phyloP scores from a whole-genome alignment of 2,888 invertebrate genomes.

The Hemaris fuciformis region DNA sequence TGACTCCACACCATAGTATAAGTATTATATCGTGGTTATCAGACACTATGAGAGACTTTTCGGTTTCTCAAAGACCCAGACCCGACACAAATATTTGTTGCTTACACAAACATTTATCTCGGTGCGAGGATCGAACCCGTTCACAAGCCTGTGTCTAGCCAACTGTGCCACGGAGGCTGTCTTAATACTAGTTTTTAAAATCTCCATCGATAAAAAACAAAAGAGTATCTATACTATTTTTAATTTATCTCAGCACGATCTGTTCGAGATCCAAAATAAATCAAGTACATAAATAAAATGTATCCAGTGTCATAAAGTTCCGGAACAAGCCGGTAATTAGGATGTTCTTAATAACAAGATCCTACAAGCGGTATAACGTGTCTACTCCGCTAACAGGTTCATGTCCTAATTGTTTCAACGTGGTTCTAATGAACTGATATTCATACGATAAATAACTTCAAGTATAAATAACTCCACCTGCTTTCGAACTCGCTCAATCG shows the following conservation, averaged over 20 bases:
- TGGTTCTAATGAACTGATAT: slow-evolving; percentile 43
- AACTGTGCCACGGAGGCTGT: too few species aligned
- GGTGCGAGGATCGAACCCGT: too few species aligned
- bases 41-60: too few species aligned
- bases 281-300: neutral
- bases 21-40: too few species aligned
- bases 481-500: neutral
- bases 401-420: slow-evolving; percentile 32
- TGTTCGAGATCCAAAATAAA: neutral
- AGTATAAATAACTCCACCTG: neutral
- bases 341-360: slow-evolving; percentile 22
- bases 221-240: neutral
- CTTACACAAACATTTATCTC: too few species aligned
- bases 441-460: slow-evolving; percentile 29
- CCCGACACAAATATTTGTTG: too few species aligned
- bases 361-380: slow-evolving; percentile 3
- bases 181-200: too few species aligned
- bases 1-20: too few species aligned
- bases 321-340: slow-evolving; percentile 19
- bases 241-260: neutral
- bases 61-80: too few species aligned
- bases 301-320: neutral
- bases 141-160: too few species aligned
- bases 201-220: neutral
- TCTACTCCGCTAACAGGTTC: slow-evolving; percentile 1